Evolutionary conservation across 2,113 vertebrate species (phyloP).

Genomic region (Clarias gariepinus): DNA sequence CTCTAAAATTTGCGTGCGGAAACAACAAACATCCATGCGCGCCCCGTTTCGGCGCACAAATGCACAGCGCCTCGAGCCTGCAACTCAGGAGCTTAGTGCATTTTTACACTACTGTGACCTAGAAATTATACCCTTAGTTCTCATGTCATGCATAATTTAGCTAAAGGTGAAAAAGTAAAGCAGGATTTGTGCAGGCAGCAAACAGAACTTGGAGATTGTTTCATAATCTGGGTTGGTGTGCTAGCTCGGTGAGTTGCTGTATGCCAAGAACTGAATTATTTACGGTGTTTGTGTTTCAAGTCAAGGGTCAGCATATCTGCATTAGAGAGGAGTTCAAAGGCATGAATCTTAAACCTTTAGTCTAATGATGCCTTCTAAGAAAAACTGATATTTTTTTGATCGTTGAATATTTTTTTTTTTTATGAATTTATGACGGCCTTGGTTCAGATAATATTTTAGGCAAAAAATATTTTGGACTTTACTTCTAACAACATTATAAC

Average conservation of each 20-base stretch:
- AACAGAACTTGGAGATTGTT: neutral
- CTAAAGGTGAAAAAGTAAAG: constrained; percentile 35
- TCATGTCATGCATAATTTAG: constrained; percentile 43
- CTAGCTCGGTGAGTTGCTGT: neutral
- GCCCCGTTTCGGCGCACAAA: neutral
- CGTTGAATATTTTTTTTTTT: too few species aligned
- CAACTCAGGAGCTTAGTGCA: constrained; percentile 17
- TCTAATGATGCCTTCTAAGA: neutral
- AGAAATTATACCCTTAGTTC: constrained; percentile 39
- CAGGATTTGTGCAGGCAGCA: neutral
- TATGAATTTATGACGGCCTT: neutral
- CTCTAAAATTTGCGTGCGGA: neutral
- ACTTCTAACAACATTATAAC: too few species aligned
- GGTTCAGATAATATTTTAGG: too few species aligned
- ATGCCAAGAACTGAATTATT: constrained; percentile 38
- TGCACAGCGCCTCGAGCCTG: neutral
- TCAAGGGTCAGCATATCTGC: neutral
- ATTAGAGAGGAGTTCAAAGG: neutral
- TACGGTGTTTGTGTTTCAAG: constrained; percentile 3
- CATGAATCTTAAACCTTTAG: neutral
- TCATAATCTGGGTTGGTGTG: neutral
- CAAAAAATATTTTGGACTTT: neutral
- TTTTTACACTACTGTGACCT: constrained; percentile 34
- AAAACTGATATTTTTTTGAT: neutral
- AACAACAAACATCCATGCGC: constrained; percentile 3